These are phyloP conservation scores for Xerus rutilus DNA, from an alignment of 2,797 vertebrate genomes.

Conservation along the genomic window DNA sequence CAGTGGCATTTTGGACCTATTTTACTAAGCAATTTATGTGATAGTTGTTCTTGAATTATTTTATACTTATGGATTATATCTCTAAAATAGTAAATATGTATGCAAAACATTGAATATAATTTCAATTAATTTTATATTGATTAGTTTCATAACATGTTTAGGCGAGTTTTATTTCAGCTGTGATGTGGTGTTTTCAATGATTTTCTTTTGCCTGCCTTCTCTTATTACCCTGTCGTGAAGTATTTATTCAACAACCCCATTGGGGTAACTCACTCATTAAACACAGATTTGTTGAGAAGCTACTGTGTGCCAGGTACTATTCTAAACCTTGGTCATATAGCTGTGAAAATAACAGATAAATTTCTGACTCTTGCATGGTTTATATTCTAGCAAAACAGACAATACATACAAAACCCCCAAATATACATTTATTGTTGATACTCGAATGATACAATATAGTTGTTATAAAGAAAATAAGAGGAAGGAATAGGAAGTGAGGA, in stretches of 20 bases:
- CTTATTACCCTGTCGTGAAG: not conserved
- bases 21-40: slow-evolving; percentile 22
- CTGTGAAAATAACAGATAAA: not conserved
- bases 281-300: not conserved
- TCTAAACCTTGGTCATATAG: not conserved
- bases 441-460: not conserved
- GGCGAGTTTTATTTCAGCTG: slow-evolving; percentile 4
- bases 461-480: not conserved
- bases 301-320: not conserved
- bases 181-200: not conserved
- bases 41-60: not conserved
- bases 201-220: not conserved
- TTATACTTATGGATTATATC: not conserved
- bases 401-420: not conserved
- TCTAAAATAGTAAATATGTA: not conserved
- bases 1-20: not conserved
- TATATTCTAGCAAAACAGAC: not conserved
- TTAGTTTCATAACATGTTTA: slow-evolving; percentile 3
- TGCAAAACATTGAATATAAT: not conserved
- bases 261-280: not conserved
- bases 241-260: not conserved
- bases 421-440: not conserved
- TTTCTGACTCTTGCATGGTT: not conserved
- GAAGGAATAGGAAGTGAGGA: not conserved
- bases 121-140: slow-evolving; percentile 53